A percentile compares a stretch with the other conserved stretches of the same genome.
Evolutionary conservation across 2,888 invertebrate species (phyloP).

Genomic region (Autographa gamma): DNA sequence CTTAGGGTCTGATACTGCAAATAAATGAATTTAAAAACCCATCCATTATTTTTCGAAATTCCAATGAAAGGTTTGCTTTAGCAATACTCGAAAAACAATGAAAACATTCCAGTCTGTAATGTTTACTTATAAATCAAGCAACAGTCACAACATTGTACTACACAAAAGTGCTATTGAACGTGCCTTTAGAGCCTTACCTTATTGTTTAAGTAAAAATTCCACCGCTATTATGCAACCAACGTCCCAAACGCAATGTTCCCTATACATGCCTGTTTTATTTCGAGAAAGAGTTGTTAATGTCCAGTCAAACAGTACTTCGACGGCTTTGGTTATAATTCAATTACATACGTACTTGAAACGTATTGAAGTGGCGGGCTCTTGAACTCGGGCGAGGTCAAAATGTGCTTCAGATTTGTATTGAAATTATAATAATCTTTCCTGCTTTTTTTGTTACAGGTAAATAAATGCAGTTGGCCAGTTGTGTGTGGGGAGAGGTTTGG

Average conservation of each 20-base stretch:
- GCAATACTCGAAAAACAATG: slow-evolving; percentile 29
- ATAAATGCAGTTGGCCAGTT: slow-evolving; percentile 40
- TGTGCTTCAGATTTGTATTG: slow-evolving; percentile 58
- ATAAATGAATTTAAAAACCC: background rate
- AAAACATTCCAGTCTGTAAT: slow-evolving; percentile 25
- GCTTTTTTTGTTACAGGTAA: slow-evolving; percentile 72
- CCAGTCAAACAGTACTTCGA: slow-evolving; percentile 64
- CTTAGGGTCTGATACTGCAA: no score
- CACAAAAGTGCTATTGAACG: slow-evolving; percentile 59
- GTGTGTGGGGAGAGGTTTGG: slow-evolving; percentile 49
- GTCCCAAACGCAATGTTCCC: slow-evolving; percentile 61
- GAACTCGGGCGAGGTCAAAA: slow-evolving; percentile 64
- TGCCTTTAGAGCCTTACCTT: slow-evolving; percentile 33
- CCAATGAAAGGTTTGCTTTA: slow-evolving; percentile 10
- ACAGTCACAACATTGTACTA: slow-evolving; percentile 47
- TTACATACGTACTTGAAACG: slow-evolving; percentile 55
- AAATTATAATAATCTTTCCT: slow-evolving; percentile 59
- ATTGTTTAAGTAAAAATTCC: slow-evolving; percentile 79
- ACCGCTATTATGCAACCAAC: slow-evolving; percentile 63
- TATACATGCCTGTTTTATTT: slow-evolving; percentile 67
- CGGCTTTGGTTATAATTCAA: slow-evolving; percentile 66
- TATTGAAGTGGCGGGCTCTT: slow-evolving; percentile 58
- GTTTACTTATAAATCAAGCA: slow-evolving; percentile 42
- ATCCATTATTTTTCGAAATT: background rate
- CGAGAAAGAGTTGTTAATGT: slow-evolving; percentile 65